These are phyloP conservation scores for Alethe castanea DNA, from an alignment of 2,113 vertebrate species.

Conservation along the genomic window DNA sequence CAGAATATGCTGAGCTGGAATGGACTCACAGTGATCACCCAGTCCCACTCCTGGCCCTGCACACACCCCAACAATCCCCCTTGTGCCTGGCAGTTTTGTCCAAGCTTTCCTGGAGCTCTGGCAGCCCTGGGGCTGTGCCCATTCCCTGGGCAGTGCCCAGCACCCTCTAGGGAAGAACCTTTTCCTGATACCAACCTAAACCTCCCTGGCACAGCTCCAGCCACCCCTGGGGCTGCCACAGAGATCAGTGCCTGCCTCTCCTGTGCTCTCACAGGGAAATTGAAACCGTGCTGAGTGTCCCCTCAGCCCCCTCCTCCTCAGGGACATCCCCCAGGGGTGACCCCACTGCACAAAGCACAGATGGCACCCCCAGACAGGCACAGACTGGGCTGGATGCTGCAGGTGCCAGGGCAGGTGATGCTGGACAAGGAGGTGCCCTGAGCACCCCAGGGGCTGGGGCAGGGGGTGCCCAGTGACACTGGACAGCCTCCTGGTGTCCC, in stretches of 20 bases:
- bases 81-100: rapidly evolving
- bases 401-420: rapidly evolving
- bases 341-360: rapidly evolving
- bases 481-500: not conserved
- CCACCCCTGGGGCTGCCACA: not conserved
- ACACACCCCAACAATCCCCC: not conserved
- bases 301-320: not conserved
- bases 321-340: not conserved
- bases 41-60: not conserved
- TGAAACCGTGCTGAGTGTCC: not conserved
- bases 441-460: not conserved
- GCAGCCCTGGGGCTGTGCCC: rapidly evolving
- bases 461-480: rapidly evolving
- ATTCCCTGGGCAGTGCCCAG: not conserved
- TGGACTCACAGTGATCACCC: not conserved
- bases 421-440: not conserved
- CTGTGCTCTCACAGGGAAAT: rapidly evolving
- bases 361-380: rapidly evolving
- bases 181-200: rapidly evolving
- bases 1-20: not conserved
- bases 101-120: not conserved
- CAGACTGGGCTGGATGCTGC: not conserved
- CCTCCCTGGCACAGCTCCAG: not conserved
- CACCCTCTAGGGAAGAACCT: not conserved
- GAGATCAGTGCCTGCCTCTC: not conserved